Evolutionary conservation across 1,140 invertebrate species (phyloP), one percentile per base, ranked within the genome.

Genomic region (Calephelis nemesis): DNA sequence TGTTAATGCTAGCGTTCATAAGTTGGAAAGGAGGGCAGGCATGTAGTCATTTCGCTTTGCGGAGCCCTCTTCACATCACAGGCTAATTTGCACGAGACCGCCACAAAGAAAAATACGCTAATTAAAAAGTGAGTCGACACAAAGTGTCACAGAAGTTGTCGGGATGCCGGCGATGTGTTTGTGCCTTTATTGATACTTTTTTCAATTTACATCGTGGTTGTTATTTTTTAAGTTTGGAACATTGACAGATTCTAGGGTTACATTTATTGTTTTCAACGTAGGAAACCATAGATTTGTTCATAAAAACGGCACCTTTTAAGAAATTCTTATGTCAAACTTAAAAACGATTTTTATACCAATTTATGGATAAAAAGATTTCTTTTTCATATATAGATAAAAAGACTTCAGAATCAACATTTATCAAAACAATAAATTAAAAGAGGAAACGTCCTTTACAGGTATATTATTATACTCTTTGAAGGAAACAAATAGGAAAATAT

Each of bases 41-140:
- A 54, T 54, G 45, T 11, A 62, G 64, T 63, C 70, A 71, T 65
- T 70, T 73, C 58, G 58, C 58, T 60, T 60, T 60, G 58, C 54
- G 12, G 54, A 58, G 54, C 54, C 54, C 58, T 74, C 81, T 78
- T 71, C 77, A 81, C 79, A 78, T 81, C 77, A 70, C 72, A 74
- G 82, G 83, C 83, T 84, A 84, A 84, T 84, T 80, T 80, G 71
- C 76, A 75, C 73, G 65, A 73, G 40, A 71, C 74, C 70, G 73
- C 72, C 70, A 82, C 78, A 84, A 82, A 82, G 78, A 79, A 77
- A 79, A 81, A 81, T 78, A 73, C 76, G 83, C 81, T 85, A 85
- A 85, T 85, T 85, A 85, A 85, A 85, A 85, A 85, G 70, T 74
- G 76, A 80, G 72, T 72, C 76, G 76, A 76, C 72, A 74, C 75